A percentile compares a stretch with the other conserved stretches of the same genome.
Conservation (phyloP, 2,113 vertebrate species). For the Acanthochromis polyacanthus region DNA sequence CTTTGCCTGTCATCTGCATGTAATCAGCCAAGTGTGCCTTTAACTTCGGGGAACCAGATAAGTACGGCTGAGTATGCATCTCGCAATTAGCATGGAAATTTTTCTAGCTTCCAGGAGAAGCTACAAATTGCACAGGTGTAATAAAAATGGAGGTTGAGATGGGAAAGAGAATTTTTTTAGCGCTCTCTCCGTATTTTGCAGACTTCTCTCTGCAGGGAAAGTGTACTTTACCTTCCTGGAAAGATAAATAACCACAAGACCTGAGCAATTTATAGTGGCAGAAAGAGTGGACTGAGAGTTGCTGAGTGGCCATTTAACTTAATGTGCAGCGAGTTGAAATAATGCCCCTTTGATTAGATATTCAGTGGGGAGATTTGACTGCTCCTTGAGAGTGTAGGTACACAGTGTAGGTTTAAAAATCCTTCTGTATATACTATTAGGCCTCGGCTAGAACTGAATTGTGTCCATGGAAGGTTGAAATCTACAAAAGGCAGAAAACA, state of each 20-base stretch:
- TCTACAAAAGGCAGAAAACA: no score
- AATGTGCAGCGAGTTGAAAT: conserved; percentile 5
- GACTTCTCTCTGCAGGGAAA: conserved; percentile 3
- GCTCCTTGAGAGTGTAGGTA: conserved; percentile 4
- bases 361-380: conserved; percentile 29
- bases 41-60: conserved; percentile 56
- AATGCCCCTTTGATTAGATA: conserved; percentile 25
- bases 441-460: no score
- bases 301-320: conserved; percentile 29
- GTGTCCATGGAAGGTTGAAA: no score
- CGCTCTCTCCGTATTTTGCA: conserved; percentile 10
- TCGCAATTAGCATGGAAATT: conserved; percentile 65
- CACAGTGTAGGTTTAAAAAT: not conserved
- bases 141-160: conserved; percentile 43
- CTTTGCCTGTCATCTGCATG: conserved; percentile 54
- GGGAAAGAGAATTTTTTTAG: not conserved
- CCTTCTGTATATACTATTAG: conserved; percentile 27
- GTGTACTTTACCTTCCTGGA: conserved; percentile 15
- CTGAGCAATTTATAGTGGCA: conserved; percentile 7
- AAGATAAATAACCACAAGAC: conserved; percentile 17
- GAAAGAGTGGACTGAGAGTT: not conserved
- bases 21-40: conserved; percentile 59
- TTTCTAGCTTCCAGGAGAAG: conserved; percentile 44
- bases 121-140: conserved; percentile 65
- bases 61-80: conserved; percentile 28